Percentiles rank a stretch among this genome's conserved stretches.
These are phyloP conservation scores for Hylaeus anthracinus DNA, from an alignment of 1,140 invertebrate species.

Conservation along the genomic window DNA sequence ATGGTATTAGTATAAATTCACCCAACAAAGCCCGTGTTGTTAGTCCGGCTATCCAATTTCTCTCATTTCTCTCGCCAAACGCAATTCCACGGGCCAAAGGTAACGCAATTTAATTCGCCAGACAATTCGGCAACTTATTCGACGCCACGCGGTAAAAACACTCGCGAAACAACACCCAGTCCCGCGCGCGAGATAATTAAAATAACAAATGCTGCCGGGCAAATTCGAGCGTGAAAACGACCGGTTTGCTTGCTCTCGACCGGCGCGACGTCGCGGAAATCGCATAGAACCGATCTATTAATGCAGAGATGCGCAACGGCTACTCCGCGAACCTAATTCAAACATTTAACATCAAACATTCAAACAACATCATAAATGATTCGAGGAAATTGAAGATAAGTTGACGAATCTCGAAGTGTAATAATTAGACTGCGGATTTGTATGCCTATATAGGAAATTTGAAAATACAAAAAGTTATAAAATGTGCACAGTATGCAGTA, in stretches of 20 bases:
- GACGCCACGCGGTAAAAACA: background rate
- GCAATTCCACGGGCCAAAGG: background rate
- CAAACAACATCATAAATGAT: too few species aligned
- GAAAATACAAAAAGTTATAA: too few species aligned
- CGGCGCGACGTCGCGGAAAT: background rate
- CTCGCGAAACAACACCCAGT: background rate
- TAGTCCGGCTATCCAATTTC: background rate
- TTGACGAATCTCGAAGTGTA: too few species aligned
- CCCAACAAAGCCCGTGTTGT: too few species aligned
- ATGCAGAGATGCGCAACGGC: too few species aligned
- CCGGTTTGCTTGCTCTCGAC: background rate
- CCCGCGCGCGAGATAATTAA: conserved; percentile 16
- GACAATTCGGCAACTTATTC: conserved; percentile 3
- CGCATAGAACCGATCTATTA: conserved; percentile 16
- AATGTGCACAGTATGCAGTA: too few species aligned
- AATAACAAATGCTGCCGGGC: conserved; percentile 18
- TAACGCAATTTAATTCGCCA: background rate
- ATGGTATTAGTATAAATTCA: too few species aligned
- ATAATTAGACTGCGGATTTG: too few species aligned
- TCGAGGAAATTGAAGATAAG: too few species aligned
- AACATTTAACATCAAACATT: too few species aligned
- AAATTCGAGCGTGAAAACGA: background rate
- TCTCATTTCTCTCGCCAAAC: background rate
- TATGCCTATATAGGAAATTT: too few species aligned
- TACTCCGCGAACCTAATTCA: too few species aligned